Evolutionary conservation across 2,888 invertebrate species (phyloP).

Genomic region (Lordiphosa andalusiaca): DNA sequence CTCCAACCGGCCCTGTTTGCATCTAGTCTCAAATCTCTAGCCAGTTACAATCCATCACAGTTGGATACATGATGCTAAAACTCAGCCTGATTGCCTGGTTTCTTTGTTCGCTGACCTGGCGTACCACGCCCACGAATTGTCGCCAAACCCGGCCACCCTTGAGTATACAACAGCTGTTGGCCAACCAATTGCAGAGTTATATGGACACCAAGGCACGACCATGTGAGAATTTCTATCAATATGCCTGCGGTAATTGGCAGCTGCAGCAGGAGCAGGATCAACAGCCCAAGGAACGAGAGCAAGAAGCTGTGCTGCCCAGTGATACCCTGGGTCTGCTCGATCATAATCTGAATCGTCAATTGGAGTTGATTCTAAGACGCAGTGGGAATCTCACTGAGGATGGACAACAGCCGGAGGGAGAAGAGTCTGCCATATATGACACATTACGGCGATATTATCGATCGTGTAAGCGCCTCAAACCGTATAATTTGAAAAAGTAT

Average conservation of each 20-base stretch:
- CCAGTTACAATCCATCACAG: slow-evolving; percentile 40
- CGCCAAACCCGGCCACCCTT: slow-evolving; percentile 58
- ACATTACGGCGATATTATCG: slow-evolving; percentile 72
- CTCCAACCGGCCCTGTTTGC: slow-evolving; percentile 3
- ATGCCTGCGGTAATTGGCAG: slow-evolving; percentile 78
- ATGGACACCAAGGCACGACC: slow-evolving; percentile 74
- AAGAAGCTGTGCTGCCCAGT: slow-evolving; percentile 64
- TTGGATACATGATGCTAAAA: slow-evolving; percentile 62
- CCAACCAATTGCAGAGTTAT: slow-evolving; percentile 70
- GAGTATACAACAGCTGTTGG: slow-evolving; percentile 70
- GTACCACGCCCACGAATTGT: slow-evolving; percentile 74
- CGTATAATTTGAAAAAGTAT: slow-evolving; percentile 74
- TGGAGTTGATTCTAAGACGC: slow-evolving; percentile 65
- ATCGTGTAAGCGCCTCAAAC: slow-evolving; percentile 75
- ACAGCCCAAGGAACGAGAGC: slow-evolving; percentile 17
- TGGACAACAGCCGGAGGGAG: slow-evolving; percentile 8
- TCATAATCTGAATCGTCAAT: slow-evolving; percentile 66
- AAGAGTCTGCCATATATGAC: slow-evolving; percentile 37
- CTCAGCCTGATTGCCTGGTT: slow-evolving; percentile 64
- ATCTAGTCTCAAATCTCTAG: slow-evolving; percentile 9
- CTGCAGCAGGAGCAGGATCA: slow-evolving; percentile 58
- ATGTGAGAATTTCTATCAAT: slow-evolving; percentile 78
- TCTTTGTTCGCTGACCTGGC: slow-evolving; percentile 72
- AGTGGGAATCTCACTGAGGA: slow-evolving; percentile 35
- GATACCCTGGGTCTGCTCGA: slow-evolving; percentile 75